These are phyloP conservation scores for Trypoxylon attenuatum DNA, from an alignment of 2,888 invertebrate genomes.

Conservation along the genomic window DNA sequence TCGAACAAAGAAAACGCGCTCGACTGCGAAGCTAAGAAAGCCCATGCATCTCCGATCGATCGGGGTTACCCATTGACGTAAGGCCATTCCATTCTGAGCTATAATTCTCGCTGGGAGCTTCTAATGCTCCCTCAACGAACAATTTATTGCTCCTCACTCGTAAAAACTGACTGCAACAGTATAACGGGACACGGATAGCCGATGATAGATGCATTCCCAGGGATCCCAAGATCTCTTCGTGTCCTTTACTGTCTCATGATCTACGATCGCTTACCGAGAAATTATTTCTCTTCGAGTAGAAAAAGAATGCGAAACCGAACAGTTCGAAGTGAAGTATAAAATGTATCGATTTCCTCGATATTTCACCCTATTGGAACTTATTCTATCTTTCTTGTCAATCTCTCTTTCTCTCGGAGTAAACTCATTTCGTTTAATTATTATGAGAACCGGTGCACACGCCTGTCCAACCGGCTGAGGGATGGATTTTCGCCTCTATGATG, in stretches of 20 bases:
- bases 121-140: constrained; percentile 32
- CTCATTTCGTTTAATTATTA: constrained; percentile 52
- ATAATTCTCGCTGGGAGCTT: constrained; percentile 14
- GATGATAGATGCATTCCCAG: no score
- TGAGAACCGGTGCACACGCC: constrained; percentile 22
- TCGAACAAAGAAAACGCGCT: constrained; percentile 46
- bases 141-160: constrained; percentile 34
- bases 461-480: constrained; percentile 35
- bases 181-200: no score
- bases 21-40: constrained; percentile 37
- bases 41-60: constrained; percentile 42
- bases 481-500: constrained; percentile 46
- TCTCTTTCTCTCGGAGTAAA: neutral
- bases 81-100: constrained; percentile 15
- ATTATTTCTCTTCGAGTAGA: no score
- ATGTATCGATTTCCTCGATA: no score
- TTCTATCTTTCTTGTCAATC: neutral
- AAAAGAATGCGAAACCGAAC: no score
- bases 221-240: no score
- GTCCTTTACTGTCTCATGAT: no score
- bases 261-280: no score
- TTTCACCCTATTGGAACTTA: no score
- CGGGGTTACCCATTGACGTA: constrained; percentile 1
- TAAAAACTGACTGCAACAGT: no score
- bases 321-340: no score